These are phyloP conservation scores for Phainopepla nitens DNA, from an alignment of 2,113 vertebrate genomes.

Conservation along the genomic window DNA sequence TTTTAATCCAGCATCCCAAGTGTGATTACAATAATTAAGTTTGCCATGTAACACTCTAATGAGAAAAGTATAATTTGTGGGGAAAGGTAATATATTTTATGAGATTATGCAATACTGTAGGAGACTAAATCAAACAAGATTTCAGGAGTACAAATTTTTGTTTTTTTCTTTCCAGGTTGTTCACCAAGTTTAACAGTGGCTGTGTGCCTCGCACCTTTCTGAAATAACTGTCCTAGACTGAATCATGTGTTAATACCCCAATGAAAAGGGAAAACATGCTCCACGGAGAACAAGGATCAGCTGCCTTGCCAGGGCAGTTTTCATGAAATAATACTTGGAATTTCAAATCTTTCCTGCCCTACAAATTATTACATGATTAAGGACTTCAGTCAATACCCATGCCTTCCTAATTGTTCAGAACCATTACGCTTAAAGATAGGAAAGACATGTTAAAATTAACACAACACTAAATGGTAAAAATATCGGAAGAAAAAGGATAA, in stretches of 20 bases:
- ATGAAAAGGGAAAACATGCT: background rate
- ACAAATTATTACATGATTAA: background rate
- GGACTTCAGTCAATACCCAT: background rate
- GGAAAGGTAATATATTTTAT: background rate
- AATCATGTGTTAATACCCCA: background rate
- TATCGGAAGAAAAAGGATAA: background rate
- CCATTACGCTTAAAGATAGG: background rate
- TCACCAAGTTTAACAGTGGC: background rate
- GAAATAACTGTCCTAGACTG: background rate
- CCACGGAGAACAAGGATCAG: background rate
- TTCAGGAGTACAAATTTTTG: background rate
- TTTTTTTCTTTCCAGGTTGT: background rate
- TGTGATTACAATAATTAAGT: slow-evolving; percentile 40
- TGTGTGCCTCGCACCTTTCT: background rate
- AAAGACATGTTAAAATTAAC: background rate
- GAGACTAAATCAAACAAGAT: background rate
- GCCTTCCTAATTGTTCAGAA: background rate
- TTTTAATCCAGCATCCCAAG: slow-evolving; percentile 35
- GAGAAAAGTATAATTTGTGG: slow-evolving; percentile 21
- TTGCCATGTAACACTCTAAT: background rate
- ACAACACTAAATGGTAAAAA: background rate
- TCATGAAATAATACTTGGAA: background rate
- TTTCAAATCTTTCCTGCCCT: background rate
- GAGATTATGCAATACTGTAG: background rate
- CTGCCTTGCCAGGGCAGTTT: background rate